Evolutionary conservation across 2,888 invertebrate species (phyloP), one percentile per base, ranked within the genome.

Genomic region (Leistus spinibarbis): DNA sequence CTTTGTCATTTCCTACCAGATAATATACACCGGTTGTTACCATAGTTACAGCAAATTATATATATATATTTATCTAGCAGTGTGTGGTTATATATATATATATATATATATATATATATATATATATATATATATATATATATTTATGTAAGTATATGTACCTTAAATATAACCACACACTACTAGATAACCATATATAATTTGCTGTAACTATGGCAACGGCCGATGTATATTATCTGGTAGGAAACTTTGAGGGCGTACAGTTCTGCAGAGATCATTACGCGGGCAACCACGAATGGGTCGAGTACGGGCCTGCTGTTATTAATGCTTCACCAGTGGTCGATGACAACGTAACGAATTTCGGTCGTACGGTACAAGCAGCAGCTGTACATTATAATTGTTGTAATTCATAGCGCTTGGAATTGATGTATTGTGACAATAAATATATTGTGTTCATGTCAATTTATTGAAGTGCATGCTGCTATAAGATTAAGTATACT

Each of bases 291-390:
- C 60, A 60, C 60, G 22, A 60, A 60, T 19, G 60, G 22, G 20
- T 19, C 16, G 19, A 22, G 60, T 60, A 60, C 60, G 60, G 60
- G 10, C 19, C 60, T 60, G 60, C 19, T 3, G 60, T 60, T 60
- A 60, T 60, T 60, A 60, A 60, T 22, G 60, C 19, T 17, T 60
- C 19, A 22, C 60, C 60, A 19, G 22, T 22, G 60, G 60, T 22
- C 60, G 60, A 60, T 60, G 60, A 19, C 60, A 60, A 60, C 22
- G 60, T 60, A 60, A 60, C 60, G 60, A 60, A 60, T 60, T 60
- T 60, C 60, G 22, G 40, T 40, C 40, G 10, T 40, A 40, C 40
- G 10, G 40, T 40, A 40, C 10, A 40, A 40, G 10, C 40, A 40
- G 9, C 40, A 40, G 40, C 40, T 40, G 40, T 40, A 40, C 10